A percentile compares a stretch with the other conserved stretches of the same genome.
Conservation (phyloP, 2,113 vertebrate species). For the Azemiops feae region DNA sequence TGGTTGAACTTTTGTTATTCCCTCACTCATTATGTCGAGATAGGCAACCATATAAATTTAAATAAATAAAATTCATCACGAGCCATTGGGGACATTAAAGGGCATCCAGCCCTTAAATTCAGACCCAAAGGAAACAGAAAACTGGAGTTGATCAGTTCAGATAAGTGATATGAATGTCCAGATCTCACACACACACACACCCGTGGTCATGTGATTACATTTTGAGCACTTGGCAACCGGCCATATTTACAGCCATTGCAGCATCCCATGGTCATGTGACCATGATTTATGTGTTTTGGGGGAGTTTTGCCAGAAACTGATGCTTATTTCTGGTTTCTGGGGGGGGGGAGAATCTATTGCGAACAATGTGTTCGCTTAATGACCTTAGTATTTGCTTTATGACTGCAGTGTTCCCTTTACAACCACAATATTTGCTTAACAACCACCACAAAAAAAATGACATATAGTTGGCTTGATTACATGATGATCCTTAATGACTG, state of each 20-base stretch:
- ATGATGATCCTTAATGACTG: not conserved
- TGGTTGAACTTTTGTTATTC: not conserved
- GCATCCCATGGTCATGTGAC: not conserved
- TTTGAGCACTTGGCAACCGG: not conserved
- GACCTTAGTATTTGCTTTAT: not conserved
- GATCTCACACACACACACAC: not conserved
- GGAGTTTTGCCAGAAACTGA: not conserved
- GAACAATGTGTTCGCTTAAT: not conserved
- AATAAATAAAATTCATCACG: not conserved
- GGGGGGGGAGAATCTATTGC: accelerated
- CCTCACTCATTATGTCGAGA: not conserved
- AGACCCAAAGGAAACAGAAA: not conserved
- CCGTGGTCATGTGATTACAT: not conserved
- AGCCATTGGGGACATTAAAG: not conserved
- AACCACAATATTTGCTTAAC: not conserved
- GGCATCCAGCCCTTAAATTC: not conserved
- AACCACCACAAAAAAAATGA: not conserved
- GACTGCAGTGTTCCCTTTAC: not conserved
- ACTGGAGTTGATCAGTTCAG: not conserved
- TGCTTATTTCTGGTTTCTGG: not conserved
- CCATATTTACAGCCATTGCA: not conserved
- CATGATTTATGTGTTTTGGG: not conserved
- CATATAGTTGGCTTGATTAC: not conserved
- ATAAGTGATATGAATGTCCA: not conserved
- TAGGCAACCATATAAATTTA: not conserved